Base-by-base conservation (phyloP, 2,797 vertebrate species). In the Myotis pilosus region DNA sequence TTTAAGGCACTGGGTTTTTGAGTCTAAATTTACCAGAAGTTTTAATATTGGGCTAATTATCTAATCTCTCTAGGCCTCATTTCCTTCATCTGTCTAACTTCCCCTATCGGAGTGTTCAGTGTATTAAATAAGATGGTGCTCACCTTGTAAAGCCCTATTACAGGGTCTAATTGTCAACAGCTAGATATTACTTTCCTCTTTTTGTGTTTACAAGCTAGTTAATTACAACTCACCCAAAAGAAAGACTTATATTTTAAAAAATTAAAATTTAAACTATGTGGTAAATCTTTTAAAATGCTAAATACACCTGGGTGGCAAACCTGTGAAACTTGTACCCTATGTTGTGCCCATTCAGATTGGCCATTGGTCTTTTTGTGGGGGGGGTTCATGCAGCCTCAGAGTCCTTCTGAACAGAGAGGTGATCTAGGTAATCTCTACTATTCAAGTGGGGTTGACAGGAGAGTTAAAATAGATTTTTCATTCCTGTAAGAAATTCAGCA, bases 1-100 rank as follows among this genome's bases (percentile, higher is more conserved):
- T 71, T 36, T 33, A 60, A 91, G 66, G 20, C 6, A 9, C 55
- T 49, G 22, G 57, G 0, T 33, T 66, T 93, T 86, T 44, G 3
- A 87, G 8, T 38, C 74, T 82, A 83, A 38, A 71, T 79, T 85
- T 76, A 12, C 72, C 49, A 20, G 36, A 60, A 62, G 20, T 72
- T 64, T 64, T 90, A 57, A 87, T 20, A 23, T 51, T 44, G 23
- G 38, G 20, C 25, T 20, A 41, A 4, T 92, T n/a, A 33, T 47
- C 84, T 74, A 74, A 55, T 66, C 55, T 87, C 57, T 90, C n/a
- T 86, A 66, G 38, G 41, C 17, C 28, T 96, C 64, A 75, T 79
- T 82, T 92, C 57, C 30, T 17, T 88, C 44, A 36, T 6, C 51
- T 87, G 30, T 44, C 49, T 80, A 95, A 76, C 3, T 22, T 89